These are phyloP conservation scores for Volucella zonaria DNA, from an alignment of 2,888 invertebrate genomes.

Conservation along the genomic window DNA sequence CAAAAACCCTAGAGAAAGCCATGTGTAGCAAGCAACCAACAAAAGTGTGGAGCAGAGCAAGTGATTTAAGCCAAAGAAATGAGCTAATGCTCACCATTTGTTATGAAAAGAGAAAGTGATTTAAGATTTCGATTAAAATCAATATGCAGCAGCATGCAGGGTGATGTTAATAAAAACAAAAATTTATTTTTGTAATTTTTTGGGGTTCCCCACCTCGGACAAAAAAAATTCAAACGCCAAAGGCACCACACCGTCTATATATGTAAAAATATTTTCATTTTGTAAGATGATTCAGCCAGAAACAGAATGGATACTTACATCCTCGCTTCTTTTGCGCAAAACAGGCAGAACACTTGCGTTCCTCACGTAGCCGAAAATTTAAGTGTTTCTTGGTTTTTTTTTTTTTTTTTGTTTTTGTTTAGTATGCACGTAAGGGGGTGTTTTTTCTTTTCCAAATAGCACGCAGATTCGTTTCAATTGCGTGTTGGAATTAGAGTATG, in stretches of 20 bases:
- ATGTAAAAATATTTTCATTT: neutral
- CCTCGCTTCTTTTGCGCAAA: constrained; percentile 33
- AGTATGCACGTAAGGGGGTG: neutral
- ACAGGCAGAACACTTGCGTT: constrained; percentile 18
- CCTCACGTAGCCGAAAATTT: constrained; percentile 9
- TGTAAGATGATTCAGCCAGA: neutral
- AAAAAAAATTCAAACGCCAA: constrained; percentile 21
- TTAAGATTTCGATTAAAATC: constrained; percentile 35
- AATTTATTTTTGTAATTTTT: neutral
- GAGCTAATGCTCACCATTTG: constrained; percentile 58
- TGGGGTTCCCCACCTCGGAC: neutral
- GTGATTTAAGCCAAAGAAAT: constrained; percentile 44
- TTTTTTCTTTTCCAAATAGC: constrained; percentile 1
- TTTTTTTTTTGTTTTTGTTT: no score
- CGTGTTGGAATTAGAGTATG: constrained; percentile 20
- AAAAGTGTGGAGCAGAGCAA: constrained; percentile 1
- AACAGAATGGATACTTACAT: constrained; percentile 34
- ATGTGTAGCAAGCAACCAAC: constrained; percentile 1
- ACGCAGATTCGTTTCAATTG: constrained; percentile 22
- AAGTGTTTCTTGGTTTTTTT: no score
- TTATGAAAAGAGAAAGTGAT: constrained; percentile 67
- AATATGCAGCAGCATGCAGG: constrained; percentile 65
- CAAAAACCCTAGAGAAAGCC: constrained; percentile 49
- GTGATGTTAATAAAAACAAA: neutral
- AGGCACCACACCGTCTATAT: neutral